A percentile compares a stretch with the other conserved stretches of the same genome.
Evolutionary conservation across 2,797 vertebrate species (phyloP).

Genomic region (Mormyrus hasselquistii): DNA sequence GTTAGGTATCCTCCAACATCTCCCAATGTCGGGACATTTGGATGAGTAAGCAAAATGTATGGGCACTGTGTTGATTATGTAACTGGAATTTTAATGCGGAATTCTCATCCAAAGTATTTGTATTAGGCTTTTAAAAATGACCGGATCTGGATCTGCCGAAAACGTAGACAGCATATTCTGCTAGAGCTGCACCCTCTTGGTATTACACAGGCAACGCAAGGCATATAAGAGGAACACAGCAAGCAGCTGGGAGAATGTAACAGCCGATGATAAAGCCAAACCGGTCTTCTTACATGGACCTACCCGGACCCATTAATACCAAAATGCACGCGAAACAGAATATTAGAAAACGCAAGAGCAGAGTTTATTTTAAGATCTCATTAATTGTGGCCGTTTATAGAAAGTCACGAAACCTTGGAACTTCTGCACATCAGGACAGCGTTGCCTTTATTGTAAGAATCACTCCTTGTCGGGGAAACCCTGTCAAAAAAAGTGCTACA

Average conservation of each 20-base stretch:
- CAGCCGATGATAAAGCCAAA: not conserved
- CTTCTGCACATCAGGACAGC: slow-evolving; percentile 49
- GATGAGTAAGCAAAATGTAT: slow-evolving; percentile 52
- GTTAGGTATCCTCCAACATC: slow-evolving; percentile 11
- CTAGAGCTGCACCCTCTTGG: slow-evolving; percentile 32
- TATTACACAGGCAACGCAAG: slow-evolving; percentile 41
- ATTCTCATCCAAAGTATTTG: slow-evolving; percentile 62
- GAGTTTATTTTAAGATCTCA: not conserved
- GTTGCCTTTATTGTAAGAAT: slow-evolving; percentile 36
- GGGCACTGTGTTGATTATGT: slow-evolving; percentile 67
- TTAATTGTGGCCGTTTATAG: not conserved
- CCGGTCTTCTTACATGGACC: not conserved
- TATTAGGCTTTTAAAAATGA: slow-evolving; percentile 54
- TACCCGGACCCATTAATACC: not conserved
- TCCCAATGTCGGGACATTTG: slow-evolving; percentile 38
- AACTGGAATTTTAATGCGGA: slow-evolving; percentile 64
- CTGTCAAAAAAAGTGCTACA: not conserved
- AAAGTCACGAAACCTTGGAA: slow-evolving; percentile 31
- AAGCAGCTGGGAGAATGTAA: not conserved
- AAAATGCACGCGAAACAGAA: not conserved
- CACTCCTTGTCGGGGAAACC: not conserved
- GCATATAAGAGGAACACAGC: not conserved
- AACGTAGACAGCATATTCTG: slow-evolving; percentile 22
- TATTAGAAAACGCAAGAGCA: not conserved
- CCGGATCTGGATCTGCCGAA: slow-evolving; percentile 54